A percentile compares a stretch with the other conserved stretches of the same genome.
Evolutionary conservation across 2,113 vertebrate genomes (phyloP).

Genomic region (Chroicocephalus ridibundus): DNA sequence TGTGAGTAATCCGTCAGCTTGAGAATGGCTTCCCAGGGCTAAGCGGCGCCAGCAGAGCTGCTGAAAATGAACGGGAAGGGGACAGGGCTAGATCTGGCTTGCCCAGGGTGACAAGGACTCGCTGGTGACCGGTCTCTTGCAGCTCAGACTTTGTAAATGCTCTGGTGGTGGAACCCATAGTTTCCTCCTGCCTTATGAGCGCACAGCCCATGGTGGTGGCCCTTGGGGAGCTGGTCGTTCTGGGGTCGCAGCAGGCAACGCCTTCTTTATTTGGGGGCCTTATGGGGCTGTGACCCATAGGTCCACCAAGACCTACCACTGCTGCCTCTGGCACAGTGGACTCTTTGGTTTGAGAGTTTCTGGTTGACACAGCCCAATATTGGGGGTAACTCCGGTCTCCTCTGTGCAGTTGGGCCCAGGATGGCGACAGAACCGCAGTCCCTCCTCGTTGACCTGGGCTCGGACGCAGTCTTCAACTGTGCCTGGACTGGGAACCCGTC

Average conservation of each 20-base stretch:
- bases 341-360: background rate
- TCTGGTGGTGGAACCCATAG: fast-evolving
- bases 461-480: constrained; percentile 93
- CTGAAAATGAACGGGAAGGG: background rate
- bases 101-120: background rate
- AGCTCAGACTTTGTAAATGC: background rate
- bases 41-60: background rate
- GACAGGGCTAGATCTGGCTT: background rate
- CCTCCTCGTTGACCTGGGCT: constrained; percentile 92
- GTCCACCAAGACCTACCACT: background rate
- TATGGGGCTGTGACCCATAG: background rate
- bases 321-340: background rate
- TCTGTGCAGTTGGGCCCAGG: constrained; percentile 87
- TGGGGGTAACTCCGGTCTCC: background rate
- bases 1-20: constrained; percentile 78
- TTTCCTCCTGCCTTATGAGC: background rate
- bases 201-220: background rate
- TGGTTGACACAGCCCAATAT: background rate
- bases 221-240: background rate
- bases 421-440: constrained; percentile 95
- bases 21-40: background rate
- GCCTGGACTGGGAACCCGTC: constrained; percentile 97
- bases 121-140: background rate
- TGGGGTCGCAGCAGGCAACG: background rate
- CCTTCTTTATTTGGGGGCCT: background rate